Percentiles rank a stretch among this genome's conserved stretches.
These are phyloP conservation scores for Poeciliopsis retropinna DNA, from an alignment of 2,113 vertebrate species.

Conservation along the genomic window DNA sequence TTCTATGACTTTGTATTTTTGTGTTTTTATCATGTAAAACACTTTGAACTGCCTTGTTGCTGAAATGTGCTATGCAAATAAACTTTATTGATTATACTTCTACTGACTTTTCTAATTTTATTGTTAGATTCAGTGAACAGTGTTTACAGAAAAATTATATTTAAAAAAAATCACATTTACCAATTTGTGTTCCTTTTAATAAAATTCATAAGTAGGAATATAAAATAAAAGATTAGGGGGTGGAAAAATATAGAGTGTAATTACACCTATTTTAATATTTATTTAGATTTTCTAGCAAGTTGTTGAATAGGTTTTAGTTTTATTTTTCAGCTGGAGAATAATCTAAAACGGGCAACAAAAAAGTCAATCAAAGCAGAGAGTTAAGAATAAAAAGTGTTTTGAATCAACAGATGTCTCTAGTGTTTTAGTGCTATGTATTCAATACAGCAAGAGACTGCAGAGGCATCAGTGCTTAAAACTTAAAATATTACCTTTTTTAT, in stretches of 20 bases:
- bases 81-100: background rate
- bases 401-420: background rate
- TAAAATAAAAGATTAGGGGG: no score
- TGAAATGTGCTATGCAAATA: no score
- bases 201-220: background rate
- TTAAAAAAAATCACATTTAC: background rate
- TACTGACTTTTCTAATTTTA: background rate
- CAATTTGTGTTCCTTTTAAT: background rate
- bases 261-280: background rate
- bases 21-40: no score
- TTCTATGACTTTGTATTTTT: no score
- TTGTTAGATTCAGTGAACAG: background rate
- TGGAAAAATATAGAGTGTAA: background rate
- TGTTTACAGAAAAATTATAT: no score
- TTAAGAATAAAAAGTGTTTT: background rate
- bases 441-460: no score
- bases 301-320: background rate
- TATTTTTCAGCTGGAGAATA: background rate
- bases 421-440: background rate
- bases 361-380: background rate
- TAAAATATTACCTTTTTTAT: no score
- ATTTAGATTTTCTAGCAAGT: background rate
- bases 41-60: no score
- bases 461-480: no score
- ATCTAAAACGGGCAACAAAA: background rate